Percentiles rank a stretch among this genome's conserved stretches.
Evolutionary conservation across 64 coral and sea anemone genomes (phyloP).

Genomic region (Acropora tenuis): DNA sequence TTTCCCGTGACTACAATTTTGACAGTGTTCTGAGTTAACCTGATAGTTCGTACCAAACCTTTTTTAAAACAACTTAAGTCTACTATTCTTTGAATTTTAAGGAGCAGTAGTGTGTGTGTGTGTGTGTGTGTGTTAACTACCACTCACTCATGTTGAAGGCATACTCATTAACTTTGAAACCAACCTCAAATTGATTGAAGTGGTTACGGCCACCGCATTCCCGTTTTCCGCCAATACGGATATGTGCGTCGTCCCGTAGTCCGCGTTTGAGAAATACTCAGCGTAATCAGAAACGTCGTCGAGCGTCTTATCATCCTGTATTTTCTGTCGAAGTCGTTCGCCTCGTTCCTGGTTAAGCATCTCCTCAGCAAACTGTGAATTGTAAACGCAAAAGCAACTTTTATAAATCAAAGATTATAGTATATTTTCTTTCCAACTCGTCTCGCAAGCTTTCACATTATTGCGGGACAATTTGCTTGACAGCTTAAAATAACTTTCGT

Average conservation of each 20-base stretch:
- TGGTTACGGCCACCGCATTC: constrained; percentile 90
- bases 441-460: too few species aligned
- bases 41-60: background rate
- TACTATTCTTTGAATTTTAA: too few species aligned
- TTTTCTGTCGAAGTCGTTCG: constrained; percentile 73
- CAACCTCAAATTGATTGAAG: constrained; percentile 78
- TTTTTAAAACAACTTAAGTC: too few species aligned
- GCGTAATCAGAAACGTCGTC: constrained; percentile 65
- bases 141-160: too few species aligned
- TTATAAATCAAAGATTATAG: background rate
- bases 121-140: too few species aligned
- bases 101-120: too few species aligned
- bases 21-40: background rate
- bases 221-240: constrained; percentile 79
- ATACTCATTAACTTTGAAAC: background rate
- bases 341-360: constrained; percentile 41
- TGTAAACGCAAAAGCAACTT: background rate
- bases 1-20: too few species aligned
- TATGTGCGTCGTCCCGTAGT: constrained; percentile 82
- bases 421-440: too few species aligned
- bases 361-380: background rate
- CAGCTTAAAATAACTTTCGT: too few species aligned
- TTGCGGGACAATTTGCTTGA: too few species aligned
- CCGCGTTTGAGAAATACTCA: constrained; percentile 52
- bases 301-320: constrained; percentile 63